Percentiles rank a stretch among this genome's conserved stretches.
These are phyloP conservation scores for Escarpia spicata DNA, from an alignment of 2,888 invertebrate genomes.

Conservation along the genomic window DNA sequence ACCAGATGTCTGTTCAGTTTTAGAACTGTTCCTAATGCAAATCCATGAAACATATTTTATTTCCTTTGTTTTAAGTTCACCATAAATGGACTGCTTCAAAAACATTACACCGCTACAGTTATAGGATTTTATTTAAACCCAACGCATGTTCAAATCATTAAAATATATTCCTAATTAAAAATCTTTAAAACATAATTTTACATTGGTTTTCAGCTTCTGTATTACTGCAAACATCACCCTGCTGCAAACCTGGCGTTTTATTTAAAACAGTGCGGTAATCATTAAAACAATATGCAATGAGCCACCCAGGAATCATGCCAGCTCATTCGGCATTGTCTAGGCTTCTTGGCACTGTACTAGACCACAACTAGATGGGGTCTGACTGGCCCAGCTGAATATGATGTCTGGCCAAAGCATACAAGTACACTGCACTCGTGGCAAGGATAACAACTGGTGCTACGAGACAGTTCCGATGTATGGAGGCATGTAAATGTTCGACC, in stretches of 20 bases:
- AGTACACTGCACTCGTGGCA: slow-evolving; percentile 18
- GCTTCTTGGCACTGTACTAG: slow-evolving; percentile 20
- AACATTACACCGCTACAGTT: too few species aligned
- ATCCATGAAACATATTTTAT: too few species aligned
- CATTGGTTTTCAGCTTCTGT: background rate
- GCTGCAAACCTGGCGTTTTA: background rate
- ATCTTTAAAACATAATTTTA: background rate
- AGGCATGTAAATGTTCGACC: slow-evolving; percentile 8
- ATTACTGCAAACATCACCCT: slow-evolving; percentile 18
- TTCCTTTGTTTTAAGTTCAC: too few species aligned
- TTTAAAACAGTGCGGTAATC: slow-evolving; percentile 7
- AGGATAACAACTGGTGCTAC: background rate
- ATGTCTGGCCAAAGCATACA: slow-evolving; percentile 6
- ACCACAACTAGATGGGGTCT: background rate
- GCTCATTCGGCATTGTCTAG: background rate
- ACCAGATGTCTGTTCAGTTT: too few species aligned
- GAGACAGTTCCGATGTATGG: slow-evolving; percentile 20
- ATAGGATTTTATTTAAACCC: background rate
- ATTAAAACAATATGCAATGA: background rate
- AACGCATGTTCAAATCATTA: slow-evolving; percentile 17
- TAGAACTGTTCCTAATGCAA: too few species aligned
- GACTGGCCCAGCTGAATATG: background rate
- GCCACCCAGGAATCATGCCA: slow-evolving; percentile 21
- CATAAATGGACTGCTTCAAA: too few species aligned
- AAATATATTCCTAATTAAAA: background rate